A percentile compares a stretch with the other conserved stretches of the same genome.
Evolutionary conservation across 2,797 vertebrate genomes (phyloP).

Genomic region (Australoheros facetus): DNA sequence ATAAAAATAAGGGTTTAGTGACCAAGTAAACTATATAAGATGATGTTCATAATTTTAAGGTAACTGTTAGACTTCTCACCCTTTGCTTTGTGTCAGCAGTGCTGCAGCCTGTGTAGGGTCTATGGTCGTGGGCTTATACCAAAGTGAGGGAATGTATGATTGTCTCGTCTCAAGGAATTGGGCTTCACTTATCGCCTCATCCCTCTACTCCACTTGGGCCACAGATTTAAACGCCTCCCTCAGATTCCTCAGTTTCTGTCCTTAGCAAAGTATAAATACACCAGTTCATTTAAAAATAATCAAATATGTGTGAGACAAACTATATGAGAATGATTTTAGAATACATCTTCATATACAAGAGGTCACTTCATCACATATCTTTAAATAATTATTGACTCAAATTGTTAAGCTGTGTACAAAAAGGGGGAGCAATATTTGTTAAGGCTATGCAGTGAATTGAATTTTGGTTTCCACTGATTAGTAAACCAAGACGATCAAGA

Average conservation of each 20-base stretch:
- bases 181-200: slow-evolving; percentile 95
- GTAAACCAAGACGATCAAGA: background rate
- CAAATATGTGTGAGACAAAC: too few species aligned
- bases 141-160: slow-evolving; percentile 94
- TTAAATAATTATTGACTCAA: background rate
- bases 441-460: too few species aligned
- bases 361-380: background rate
- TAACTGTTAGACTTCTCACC: slow-evolving; percentile 73
- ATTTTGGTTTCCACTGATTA: background rate
- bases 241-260: slow-evolving; percentile 59
- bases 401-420: background rate
- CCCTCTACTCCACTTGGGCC: slow-evolving; percentile 85
- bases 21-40: background rate
- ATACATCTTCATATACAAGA: too few species aligned
- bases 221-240: slow-evolving; percentile 69
- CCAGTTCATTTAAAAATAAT: background rate
- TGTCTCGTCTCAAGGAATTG: slow-evolving; percentile 96
- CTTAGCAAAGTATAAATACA: slow-evolving; percentile 52
- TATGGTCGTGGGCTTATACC: slow-evolving; percentile 94
- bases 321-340: too few species aligned
- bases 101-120: slow-evolving; percentile 81
- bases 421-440: background rate
- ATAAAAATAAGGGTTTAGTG: background rate
- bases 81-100: slow-evolving; percentile 60
- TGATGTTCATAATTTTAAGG: background rate